Evolutionary conservation across 53 echinoderm and acorn worm species (phyloP).

Genomic region (Astropecten irregularis): DNA sequence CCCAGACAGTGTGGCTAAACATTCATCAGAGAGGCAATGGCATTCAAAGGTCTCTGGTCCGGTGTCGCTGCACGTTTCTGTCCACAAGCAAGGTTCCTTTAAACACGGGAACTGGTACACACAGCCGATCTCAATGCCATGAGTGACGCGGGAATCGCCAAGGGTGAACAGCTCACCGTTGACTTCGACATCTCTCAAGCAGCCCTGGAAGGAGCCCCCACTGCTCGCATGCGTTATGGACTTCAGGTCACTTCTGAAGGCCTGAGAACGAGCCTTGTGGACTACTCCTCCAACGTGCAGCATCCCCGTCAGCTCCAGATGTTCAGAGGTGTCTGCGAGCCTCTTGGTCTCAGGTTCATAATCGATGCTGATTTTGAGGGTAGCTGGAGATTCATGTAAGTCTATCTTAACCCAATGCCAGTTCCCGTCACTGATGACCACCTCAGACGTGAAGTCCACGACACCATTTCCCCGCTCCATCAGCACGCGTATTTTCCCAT

Average conservation of each 20-base stretch:
- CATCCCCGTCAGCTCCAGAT: slow-evolving; percentile 63
- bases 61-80: slow-evolving; percentile 64
- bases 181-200: slow-evolving; percentile 84
- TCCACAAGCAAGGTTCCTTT: slow-evolving; percentile 59
- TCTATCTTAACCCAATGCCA: slow-evolving; percentile 94
- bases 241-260: slow-evolving; percentile 65
- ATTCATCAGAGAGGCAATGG: slow-evolving; percentile 66
- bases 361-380: slow-evolving; percentile 84
- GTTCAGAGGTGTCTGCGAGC: slow-evolving; percentile 35
- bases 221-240: slow-evolving; percentile 82
- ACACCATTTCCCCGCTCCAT: slow-evolving; percentile 52
- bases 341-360: slow-evolving; percentile 70
- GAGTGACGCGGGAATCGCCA: slow-evolving; percentile 85
- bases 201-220: slow-evolving; percentile 87
- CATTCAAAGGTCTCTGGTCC: slow-evolving; percentile 64
- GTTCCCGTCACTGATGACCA: slow-evolving; percentile 60
- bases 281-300: slow-evolving; percentile 90
- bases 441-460: slow-evolving; percentile 65
- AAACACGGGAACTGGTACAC: slow-evolving; percentile 84
- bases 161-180: slow-evolving; percentile 74
- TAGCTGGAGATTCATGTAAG: slow-evolving; percentile 31
- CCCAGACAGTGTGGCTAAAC: neutral
- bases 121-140: slow-evolving; percentile 86
- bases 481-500: slow-evolving; percentile 79
- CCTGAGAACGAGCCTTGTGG: slow-evolving; percentile 76